These are phyloP conservation scores for Phallusia fumigata DNA, from an alignment of 23 tunicate genomes.

Conservation along the genomic window DNA sequence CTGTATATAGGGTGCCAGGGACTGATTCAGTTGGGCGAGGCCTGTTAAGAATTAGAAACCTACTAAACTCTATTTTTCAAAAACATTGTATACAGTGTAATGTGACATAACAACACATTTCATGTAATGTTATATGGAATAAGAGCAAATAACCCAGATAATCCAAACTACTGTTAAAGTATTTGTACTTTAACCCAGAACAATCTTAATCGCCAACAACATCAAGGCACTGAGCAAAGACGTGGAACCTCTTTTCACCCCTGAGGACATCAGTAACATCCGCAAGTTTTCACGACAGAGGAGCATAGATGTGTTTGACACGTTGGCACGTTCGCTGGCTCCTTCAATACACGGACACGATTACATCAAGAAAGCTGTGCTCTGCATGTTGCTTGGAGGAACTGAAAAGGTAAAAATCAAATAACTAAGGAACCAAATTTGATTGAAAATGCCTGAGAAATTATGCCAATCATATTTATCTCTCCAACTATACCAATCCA, in stretches of 20 bases:
- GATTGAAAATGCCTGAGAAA: too few species aligned
- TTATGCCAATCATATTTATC: too few species aligned
- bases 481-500: too few species aligned
- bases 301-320: conserved; percentile 67
- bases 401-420: conserved; percentile 65
- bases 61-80: too few species aligned
- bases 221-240: conserved; percentile 88
- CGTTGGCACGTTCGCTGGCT: conserved; percentile 90
- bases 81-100: too few species aligned
- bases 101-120: too few species aligned
- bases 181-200: conserved; percentile 34
- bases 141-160: too few species aligned
- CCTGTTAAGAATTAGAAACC: too few species aligned
- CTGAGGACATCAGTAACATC: conserved; percentile 72
- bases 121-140: too few species aligned
- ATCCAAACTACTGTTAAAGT: too few species aligned
- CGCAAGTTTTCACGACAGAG: conserved; percentile 75
- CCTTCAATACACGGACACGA: conserved; percentile 97
- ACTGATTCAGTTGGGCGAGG: too few species aligned
- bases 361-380: conserved; percentile 92
- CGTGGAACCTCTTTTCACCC: conserved; percentile 65
- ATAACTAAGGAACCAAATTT: background rate
- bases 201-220: conserved; percentile 86
- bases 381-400: conserved; percentile 93
- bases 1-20: too few species aligned